These are phyloP conservation scores for Acrossocheilus fasciatus DNA, from an alignment of 2,797 vertebrate genomes.

Conservation along the genomic window DNA sequence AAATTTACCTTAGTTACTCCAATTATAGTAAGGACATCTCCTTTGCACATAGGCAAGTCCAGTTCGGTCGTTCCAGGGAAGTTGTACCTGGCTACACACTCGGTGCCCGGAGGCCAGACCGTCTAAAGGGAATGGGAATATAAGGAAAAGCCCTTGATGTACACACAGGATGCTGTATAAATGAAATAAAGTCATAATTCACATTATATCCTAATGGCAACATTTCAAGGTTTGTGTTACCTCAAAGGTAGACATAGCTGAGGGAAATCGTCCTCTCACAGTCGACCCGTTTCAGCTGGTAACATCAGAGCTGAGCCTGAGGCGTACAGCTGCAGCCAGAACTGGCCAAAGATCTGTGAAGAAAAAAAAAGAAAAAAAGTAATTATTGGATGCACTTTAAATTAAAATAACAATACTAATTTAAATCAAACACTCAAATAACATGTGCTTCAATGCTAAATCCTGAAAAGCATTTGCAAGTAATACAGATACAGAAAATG, in stretches of 20 bases:
- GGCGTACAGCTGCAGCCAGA: conserved; percentile 45
- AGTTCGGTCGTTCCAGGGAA: conserved; percentile 93
- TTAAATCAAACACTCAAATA: neutral
- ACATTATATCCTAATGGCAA: conserved; percentile 17
- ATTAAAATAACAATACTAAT: neutral
- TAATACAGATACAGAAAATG: neutral
- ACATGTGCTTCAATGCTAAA: neutral
- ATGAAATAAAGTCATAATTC: neutral
- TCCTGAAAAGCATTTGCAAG: neutral
- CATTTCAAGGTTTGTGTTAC: conserved; percentile 62
- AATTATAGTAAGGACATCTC: conserved; percentile 93
- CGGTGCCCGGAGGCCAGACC: conserved; percentile 91
- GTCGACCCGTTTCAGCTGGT: conserved; percentile 66
- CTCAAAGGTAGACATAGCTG: conserved; percentile 75
- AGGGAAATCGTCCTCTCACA: conserved; percentile 73
- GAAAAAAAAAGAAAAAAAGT: neutral
- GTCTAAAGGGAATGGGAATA: conserved; percentile 66
- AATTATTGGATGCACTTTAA: neutral
- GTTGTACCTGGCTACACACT: conserved; percentile 97
- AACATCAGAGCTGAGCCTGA: conserved; percentile 75
- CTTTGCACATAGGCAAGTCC: conserved; percentile 95
- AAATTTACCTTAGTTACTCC: conserved; percentile 90
- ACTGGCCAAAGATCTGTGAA: conserved; percentile 37
- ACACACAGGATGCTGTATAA: neutral
- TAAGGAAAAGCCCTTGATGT: neutral